These are phyloP conservation scores for Epinephelus coioides DNA, from an alignment of 2,797 vertebrate genomes.

Conservation along the genomic window DNA sequence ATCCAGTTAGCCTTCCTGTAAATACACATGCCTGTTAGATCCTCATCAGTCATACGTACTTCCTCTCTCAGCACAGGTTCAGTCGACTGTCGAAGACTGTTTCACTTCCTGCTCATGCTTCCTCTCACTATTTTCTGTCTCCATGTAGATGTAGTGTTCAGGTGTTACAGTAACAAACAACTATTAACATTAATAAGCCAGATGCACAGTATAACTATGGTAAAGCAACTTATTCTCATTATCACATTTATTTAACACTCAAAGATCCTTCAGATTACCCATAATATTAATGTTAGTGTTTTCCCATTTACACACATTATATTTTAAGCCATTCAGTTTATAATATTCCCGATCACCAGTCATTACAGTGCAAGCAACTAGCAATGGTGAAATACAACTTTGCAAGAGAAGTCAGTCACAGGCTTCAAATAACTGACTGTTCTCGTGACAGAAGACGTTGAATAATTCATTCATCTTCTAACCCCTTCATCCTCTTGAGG, in stretches of 20 bases:
- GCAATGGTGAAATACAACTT: not conserved
- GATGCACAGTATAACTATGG: not conserved
- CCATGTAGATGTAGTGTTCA: conserved; percentile 16
- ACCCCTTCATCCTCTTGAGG: too few relatives aligned
- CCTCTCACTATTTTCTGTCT: conserved; percentile 31
- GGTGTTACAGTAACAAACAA: not conserved
- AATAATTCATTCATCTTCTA: not conserved
- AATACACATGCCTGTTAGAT: conserved; percentile 20
- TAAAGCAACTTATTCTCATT: not conserved
- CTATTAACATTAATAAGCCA: not conserved
- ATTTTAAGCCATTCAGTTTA: not conserved
- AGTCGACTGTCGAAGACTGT: conserved; percentile 7
- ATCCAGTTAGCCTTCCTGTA: not conserved
- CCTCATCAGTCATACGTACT: conserved; percentile 36
- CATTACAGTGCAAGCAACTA: not conserved
- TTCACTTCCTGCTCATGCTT: conserved; percentile 64
- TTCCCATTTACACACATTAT: not conserved
- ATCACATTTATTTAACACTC: not conserved
- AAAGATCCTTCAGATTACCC: not conserved
- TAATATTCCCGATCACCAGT: not conserved
- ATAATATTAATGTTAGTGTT: not conserved
- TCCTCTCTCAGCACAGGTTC: conserved; percentile 42
- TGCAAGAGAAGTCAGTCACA: not conserved
- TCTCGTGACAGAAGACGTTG: not conserved
- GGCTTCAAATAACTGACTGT: not conserved